These are phyloP conservation scores for Odobenus rosmarus DNA, from an alignment of 2,113 vertebrate species.

Conservation along the genomic window DNA sequence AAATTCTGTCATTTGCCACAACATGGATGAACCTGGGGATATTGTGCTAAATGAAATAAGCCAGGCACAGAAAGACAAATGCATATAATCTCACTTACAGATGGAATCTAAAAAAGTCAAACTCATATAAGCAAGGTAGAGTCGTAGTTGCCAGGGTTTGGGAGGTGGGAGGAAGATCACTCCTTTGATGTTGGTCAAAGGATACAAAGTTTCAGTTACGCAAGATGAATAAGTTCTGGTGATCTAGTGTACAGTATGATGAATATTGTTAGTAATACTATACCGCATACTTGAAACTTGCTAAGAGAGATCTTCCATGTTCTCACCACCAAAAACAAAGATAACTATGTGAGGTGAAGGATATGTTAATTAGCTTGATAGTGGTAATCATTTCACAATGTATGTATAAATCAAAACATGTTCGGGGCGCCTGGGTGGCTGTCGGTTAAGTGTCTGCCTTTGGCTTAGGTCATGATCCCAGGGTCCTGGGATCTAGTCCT, in stretches of 20 bases:
- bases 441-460: too few relatives aligned
- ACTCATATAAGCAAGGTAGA: background rate
- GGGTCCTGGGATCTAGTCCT: too few relatives aligned
- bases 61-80: background rate
- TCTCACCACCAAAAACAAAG: background rate
- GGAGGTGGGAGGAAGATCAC: background rate
- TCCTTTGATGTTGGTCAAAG: background rate
- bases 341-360: background rate
- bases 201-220: background rate
- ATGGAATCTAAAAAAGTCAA: background rate
- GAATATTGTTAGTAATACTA: background rate
- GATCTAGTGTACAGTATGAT: background rate
- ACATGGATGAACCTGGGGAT: background rate
- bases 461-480: too few relatives aligned
- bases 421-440: too few relatives aligned
- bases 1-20: background rate
- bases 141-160: background rate
- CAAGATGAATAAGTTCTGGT: background rate
- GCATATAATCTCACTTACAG: background rate
- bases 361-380: background rate
- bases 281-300: background rate
- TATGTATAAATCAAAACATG: background rate
- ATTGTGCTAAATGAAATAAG: background rate
- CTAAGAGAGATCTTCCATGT: background rate
- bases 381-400: background rate